phyloP scores from a whole-genome alignment of 2,797 vertebrate genomes.

The Schizopygopsis malacanthus region DNA sequence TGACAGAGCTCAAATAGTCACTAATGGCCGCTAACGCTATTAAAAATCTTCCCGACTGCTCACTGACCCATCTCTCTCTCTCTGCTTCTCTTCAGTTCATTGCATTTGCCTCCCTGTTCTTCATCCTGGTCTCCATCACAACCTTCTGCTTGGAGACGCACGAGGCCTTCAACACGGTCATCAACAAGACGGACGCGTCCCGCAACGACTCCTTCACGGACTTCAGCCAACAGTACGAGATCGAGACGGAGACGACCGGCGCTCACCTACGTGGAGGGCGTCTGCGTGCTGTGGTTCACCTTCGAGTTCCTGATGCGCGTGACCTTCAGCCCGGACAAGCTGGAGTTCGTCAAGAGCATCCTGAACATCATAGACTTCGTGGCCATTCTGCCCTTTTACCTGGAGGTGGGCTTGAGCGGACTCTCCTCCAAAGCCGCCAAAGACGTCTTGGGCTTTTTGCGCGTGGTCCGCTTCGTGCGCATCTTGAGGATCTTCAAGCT shows the following conservation, averaged over 20 bases:
- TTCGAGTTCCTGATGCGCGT: conserved; percentile 97
- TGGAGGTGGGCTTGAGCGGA: conserved; percentile 95
- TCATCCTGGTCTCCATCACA: conserved; percentile 99
- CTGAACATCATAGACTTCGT: conserved; percentile 99
- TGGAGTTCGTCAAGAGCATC: conserved; percentile 95
- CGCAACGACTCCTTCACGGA: conserved; percentile 82
- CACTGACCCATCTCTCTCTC: conserved; percentile 28
- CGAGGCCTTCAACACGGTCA: conserved; percentile 96
- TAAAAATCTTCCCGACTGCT: no score
- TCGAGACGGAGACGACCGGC: conserved; percentile 96
- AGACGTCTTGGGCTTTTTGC: conserved; percentile 96
- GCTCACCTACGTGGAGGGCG: conserved; percentile 94
- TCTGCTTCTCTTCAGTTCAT: conserved; percentile 85
- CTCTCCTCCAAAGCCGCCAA: conserved; percentile 98
- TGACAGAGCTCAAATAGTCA: conserved; percentile 38
- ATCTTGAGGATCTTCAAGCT: conserved; percentile 98
- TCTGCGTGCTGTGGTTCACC: conserved; percentile 98
- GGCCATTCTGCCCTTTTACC: conserved; percentile 95
- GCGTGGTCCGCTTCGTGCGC: conserved; percentile 96
- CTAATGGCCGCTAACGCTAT: conserved; percentile 61
- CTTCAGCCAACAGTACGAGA: conserved; percentile 87
- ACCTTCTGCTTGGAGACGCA: conserved; percentile 99
- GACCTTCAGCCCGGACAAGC: conserved; percentile 95
- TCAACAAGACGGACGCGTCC: conserved; percentile 91
- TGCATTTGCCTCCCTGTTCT: conserved; percentile 96